phyloP scores from a whole-genome alignment of 2,888 invertebrate genomes.

The Pseudanteris insignis region DNA sequence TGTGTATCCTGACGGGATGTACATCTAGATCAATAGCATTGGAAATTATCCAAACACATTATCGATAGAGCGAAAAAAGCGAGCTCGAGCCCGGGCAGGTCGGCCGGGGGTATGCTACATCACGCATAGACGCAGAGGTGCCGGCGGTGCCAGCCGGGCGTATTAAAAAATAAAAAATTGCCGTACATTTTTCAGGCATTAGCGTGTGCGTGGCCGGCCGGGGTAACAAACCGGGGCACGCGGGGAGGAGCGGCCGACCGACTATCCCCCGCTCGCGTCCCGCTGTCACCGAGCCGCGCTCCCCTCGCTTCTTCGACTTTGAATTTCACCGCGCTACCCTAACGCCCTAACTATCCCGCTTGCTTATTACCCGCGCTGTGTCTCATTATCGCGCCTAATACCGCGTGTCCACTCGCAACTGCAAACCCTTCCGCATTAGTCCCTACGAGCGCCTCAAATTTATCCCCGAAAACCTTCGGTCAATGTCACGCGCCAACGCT shows the following conservation, averaged over 20 bases:
- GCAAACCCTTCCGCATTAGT: too few relatives aligned
- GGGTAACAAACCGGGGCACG: slow-evolving; percentile 32
- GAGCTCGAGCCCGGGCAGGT: slow-evolving; percentile 50
- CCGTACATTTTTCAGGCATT: slow-evolving; percentile 64
- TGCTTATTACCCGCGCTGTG: too few relatives aligned
- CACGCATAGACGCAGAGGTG: slow-evolving; percentile 60
- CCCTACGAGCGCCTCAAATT: too few relatives aligned
- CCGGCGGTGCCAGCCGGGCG: slow-evolving; percentile 50
- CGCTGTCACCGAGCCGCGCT: too few relatives aligned
- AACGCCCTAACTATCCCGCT: too few relatives aligned
- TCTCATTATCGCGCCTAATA: too few relatives aligned
- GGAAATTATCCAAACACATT: slow-evolving; percentile 68
- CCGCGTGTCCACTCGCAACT: too few relatives aligned
- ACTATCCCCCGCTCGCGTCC: too few relatives aligned
- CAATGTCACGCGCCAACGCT: slow-evolving; percentile 28
- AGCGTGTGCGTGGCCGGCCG: slow-evolving; percentile 50
- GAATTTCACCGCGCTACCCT: too few relatives aligned
- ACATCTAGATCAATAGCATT: slow-evolving; percentile 67
- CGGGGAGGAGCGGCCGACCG: background rate
- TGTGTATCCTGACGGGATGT: slow-evolving; percentile 64
- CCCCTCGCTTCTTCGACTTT: too few relatives aligned
- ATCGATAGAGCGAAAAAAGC: slow-evolving; percentile 60
- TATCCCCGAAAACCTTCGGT: slow-evolving; percentile 12
- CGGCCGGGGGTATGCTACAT: slow-evolving; percentile 60
- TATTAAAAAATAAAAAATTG: slow-evolving; percentile 67